Evolutionary conservation across 2,113 vertebrate genomes (phyloP).

Genomic region (Pterophyllum scalare): DNA sequence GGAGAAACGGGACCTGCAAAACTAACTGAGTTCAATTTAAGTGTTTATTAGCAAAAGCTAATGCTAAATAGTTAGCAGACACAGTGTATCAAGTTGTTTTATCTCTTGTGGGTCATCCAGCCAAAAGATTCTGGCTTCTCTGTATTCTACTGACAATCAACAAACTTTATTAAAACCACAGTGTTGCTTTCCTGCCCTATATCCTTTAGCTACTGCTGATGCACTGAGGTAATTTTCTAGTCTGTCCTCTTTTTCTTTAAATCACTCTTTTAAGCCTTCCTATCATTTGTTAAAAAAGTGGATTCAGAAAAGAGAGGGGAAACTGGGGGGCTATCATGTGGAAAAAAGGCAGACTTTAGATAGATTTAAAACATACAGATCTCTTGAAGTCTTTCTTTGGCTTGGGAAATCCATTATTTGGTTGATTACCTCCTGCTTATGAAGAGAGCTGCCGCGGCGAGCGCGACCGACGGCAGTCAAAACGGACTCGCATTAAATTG

Average conservation of each 20-base stretch:
- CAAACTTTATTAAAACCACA: neutral
- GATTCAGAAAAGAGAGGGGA: constrained; percentile 13
- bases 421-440: constrained; percentile 63
- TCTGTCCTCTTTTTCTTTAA: neutral
- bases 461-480: neutral
- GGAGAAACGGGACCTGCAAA: neutral
- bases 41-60: neutral
- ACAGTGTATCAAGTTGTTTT: neutral
- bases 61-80: neutral
- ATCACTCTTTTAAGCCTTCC: neutral
- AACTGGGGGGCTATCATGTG: neutral
- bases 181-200: neutral
- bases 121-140: neutral
- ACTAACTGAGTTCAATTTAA: neutral
- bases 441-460: neutral
- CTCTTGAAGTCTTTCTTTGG: constrained; percentile 30
- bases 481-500: constrained; percentile 36
- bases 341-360: constrained; percentile 3
- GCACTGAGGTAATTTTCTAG: neutral
- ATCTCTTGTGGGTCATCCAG: neutral
- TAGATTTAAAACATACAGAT: constrained; percentile 38
- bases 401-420: constrained; percentile 63
- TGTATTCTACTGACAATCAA: neutral
- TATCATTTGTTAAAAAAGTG: neutral
- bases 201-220: neutral